A percentile compares a stretch with the other conserved stretches of the same genome.
Evolutionary conservation across 2,888 invertebrate species (phyloP).

Genomic region (Plagodis dolabraria): DNA sequence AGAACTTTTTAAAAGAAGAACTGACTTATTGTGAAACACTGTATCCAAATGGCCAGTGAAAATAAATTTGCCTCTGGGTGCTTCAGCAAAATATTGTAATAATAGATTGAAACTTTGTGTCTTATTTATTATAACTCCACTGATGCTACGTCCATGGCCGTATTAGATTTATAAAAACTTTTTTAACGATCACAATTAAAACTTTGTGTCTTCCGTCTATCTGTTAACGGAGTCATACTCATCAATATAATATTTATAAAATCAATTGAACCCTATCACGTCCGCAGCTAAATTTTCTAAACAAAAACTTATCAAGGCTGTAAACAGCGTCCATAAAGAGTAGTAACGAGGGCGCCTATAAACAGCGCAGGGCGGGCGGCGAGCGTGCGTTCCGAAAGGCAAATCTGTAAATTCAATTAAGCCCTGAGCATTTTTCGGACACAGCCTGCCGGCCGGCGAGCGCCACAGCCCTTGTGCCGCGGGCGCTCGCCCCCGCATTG

Average conservation of each 20-base stretch:
- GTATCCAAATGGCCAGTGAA: too few relatives aligned
- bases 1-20: too few relatives aligned
- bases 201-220: too few relatives aligned
- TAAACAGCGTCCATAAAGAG: constrained; percentile 56
- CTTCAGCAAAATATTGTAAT: too few relatives aligned
- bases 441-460: constrained; percentile 67
- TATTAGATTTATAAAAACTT: too few relatives aligned
- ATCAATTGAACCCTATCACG: constrained; percentile 13
- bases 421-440: constrained; percentile 82
- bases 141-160: too few relatives aligned
- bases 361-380: constrained; percentile 55
- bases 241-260: not conserved
- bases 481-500: constrained; percentile 80
- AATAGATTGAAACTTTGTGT: too few relatives aligned
- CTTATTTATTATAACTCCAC: too few relatives aligned
- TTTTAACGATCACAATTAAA: too few relatives aligned
- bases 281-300: constrained; percentile 40
- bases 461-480: constrained; percentile 76
- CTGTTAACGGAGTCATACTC: too few relatives aligned
- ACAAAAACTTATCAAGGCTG: constrained; percentile 55
- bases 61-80: too few relatives aligned
- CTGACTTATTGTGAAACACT: too few relatives aligned
- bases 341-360: constrained; percentile 70
- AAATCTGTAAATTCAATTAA: constrained; percentile 84
- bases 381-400: constrained; percentile 76